Evolutionary conservation across 2,888 invertebrate species (phyloP), one percentile per base, ranked within the genome.

Genomic region (Geophilus truncorum): DNA sequence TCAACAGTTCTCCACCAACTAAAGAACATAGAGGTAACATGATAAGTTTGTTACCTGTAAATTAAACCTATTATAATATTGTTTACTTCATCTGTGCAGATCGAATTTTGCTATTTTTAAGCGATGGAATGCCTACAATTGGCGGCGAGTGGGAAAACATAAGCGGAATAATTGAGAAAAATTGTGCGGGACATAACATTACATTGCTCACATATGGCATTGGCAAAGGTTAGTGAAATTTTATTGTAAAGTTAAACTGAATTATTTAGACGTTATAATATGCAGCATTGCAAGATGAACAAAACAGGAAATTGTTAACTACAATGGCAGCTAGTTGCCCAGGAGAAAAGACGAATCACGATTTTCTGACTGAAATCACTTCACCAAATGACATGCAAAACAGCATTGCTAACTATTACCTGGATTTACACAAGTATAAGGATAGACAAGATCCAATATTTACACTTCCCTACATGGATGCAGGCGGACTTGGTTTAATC

Each of bases 71-170:
- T n/a, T n/a, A n/a, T n/a, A n/a, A n/a, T n/a, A n/a, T n/a, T n/a
- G n/a, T n/a, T n/a, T n/a, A n/a, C n/a, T n/a, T n/a, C n/a, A n/a
- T n/a, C n/a, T n/a, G 40, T 78, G 18, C 28, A 78, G 78, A 78
- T 78, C 78, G 78, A 30, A 45, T 78, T 12, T 45, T 78, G 25
- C 45, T 78, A 18, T 78, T 78, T 40, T 23, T 78, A 23, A 78
- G 78, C n/a, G 78, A 78, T 78, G 78, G 78, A 7, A 78, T 78
- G 78, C 78, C 78, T 7, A 78, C 78, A 5, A 12, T 45, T 18
- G 78, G 78, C 7, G 78, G 78, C 9, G 78, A 28, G 10, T n/a
- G 51, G 23, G 45, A 78, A 18, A 28, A 78, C 9, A 40, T 78
- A 12, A 30, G 34, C n/a, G 2, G 18, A 10, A 21, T 78, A 21